These are phyloP conservation scores for Agapornis canus DNA, from an alignment of 2,797 vertebrate genomes.

Conservation along the genomic window DNA sequence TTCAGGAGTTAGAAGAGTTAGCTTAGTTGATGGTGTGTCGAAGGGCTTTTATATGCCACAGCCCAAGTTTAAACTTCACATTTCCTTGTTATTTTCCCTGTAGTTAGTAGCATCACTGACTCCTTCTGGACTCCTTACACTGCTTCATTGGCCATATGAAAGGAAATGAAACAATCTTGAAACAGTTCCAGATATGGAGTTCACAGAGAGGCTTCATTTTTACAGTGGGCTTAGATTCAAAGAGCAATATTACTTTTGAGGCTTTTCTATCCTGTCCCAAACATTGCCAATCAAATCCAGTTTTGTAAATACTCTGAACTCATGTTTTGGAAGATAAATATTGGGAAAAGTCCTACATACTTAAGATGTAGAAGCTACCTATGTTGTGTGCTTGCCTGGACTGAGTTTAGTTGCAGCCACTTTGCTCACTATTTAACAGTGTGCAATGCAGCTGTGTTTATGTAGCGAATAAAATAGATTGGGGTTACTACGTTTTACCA, in stretches of 20 bases:
- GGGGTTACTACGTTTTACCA: rapidly evolving
- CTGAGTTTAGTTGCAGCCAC: not conserved
- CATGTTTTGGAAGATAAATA: not conserved
- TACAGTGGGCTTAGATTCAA: not conserved
- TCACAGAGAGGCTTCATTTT: not conserved
- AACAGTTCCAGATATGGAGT: conserved; percentile 22
- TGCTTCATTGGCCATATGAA: conserved; percentile 16
- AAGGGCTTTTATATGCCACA: not conserved
- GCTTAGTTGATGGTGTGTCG: not conserved
- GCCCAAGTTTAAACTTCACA: not conserved
- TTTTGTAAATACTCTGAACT: not conserved
- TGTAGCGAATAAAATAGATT: not conserved
- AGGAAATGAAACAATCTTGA: conserved; percentile 50
- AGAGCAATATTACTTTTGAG: not conserved
- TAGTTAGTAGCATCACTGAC: not conserved
- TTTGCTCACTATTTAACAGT: not conserved
- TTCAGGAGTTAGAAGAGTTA: not conserved
- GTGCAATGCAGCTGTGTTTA: not conserved
- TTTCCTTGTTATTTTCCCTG: conserved; percentile 12
- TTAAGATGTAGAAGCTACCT: not conserved
- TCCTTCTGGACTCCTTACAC: conserved; percentile 26
- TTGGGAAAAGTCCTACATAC: not conserved
- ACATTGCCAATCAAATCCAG: not conserved
- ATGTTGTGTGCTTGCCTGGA: not conserved
- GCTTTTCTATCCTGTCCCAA: not conserved